Conservation (phyloP, 2,113 vertebrate genomes). For the Paedocypris sp. region DNA sequence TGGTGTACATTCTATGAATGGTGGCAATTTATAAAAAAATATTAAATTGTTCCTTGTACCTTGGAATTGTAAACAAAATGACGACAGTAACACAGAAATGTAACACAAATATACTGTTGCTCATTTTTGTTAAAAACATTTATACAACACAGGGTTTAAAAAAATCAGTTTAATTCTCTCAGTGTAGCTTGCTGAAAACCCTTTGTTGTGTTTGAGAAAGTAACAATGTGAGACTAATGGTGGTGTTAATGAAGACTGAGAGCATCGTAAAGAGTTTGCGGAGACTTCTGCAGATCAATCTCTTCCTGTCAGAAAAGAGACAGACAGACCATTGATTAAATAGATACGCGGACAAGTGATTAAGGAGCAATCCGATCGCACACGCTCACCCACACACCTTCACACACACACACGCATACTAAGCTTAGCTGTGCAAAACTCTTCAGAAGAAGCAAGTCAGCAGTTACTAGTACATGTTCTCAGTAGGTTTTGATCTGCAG, state of each 20-base stretch:
- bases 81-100: too few species aligned
- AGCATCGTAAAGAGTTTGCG: conserved; percentile 42
- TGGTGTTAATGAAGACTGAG: conserved; percentile 52
- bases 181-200: not conserved
- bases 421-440: not conserved
- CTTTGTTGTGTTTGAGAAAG: not conserved
- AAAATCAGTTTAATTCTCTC: too few species aligned
- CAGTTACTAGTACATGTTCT: not conserved
- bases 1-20: too few species aligned
- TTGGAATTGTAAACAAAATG: too few species aligned
- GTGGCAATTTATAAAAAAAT: too few species aligned
- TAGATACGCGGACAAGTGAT: conserved; percentile 25
- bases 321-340: conserved; percentile 55
- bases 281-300: conserved; percentile 56
- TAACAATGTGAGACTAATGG: conserved; percentile 49
- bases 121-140: too few species aligned
- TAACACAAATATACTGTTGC: too few species aligned
- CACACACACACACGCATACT: not conserved
- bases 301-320: conserved; percentile 47
- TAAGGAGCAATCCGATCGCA: conserved; percentile 11
- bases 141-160: too few species aligned
- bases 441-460: not conserved
- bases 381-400: not conserved
- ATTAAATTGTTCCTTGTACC: too few species aligned
- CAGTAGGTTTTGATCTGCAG: not conserved